Conservation (phyloP, 2,888 invertebrate genomes). For the Drosophila lacicola region DNA sequence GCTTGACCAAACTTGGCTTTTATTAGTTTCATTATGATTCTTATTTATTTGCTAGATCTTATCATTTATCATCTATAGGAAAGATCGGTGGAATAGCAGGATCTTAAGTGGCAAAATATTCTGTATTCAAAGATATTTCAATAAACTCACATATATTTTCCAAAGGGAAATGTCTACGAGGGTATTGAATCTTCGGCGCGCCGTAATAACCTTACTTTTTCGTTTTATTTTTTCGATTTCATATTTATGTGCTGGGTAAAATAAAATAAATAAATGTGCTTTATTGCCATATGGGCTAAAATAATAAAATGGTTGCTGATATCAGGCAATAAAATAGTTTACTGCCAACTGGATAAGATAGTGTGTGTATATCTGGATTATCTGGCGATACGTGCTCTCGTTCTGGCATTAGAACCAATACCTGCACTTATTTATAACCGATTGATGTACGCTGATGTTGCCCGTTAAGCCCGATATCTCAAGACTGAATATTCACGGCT, state of each 20-base stretch:
- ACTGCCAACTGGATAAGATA: neutral
- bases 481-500: slow-evolving; percentile 21
- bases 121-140: too few species aligned
- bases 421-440: slow-evolving; percentile 48
- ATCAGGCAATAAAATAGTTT: neutral
- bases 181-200: too few species aligned
- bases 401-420: slow-evolving; percentile 6
- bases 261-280: neutral
- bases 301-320: neutral
- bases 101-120: too few species aligned
- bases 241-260: neutral
- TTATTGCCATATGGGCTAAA: neutral
- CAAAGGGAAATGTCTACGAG: too few species aligned
- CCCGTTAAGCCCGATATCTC: neutral
- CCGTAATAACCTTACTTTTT: too few species aligned
- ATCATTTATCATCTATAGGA: too few species aligned
- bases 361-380: slow-evolving; percentile 1
- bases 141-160: too few species aligned
- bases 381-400: slow-evolving; percentile 5
- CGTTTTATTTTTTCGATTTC: neutral
- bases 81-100: too few species aligned
- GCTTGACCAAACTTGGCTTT: too few species aligned
- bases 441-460: slow-evolving; percentile 29
- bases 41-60: too few species aligned
- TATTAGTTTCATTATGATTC: too few species aligned